Conservation (phyloP, 2,113 vertebrate genomes). For the Colistium nudipinnis region DNA sequence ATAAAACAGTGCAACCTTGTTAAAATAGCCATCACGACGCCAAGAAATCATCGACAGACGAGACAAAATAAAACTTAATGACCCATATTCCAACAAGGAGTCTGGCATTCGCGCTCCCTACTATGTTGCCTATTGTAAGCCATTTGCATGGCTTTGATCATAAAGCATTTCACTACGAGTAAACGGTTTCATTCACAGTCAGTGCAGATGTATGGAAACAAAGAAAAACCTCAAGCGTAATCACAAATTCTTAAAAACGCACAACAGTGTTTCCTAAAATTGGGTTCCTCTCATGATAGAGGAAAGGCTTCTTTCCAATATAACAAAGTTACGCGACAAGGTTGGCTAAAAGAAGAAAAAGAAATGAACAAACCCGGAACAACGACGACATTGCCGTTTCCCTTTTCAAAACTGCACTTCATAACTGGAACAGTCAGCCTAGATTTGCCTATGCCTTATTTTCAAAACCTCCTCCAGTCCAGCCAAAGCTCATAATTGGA, state of each 20-base stretch:
- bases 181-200: constrained; percentile 31
- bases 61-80: constrained; percentile 16
- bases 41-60: constrained; percentile 1
- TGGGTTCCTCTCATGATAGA: not conserved
- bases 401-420: constrained; percentile 27
- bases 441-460: constrained; percentile 7
- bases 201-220: constrained; percentile 42
- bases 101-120: not conserved
- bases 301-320: constrained; percentile 12
- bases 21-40: constrained; percentile 38
- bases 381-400: constrained; percentile 9
- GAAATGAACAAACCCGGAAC: not conserved
- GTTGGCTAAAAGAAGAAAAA: not conserved
- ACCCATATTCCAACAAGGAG: constrained; percentile 11
- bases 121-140: constrained; percentile 11
- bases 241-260: constrained; percentile 29
- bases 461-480: not conserved
- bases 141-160: constrained; percentile 9
- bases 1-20: constrained; percentile 56
- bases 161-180: constrained; percentile 17
- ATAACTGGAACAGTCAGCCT: constrained; percentile 7
- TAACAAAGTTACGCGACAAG: constrained; percentile 16
- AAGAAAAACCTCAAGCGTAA: constrained; percentile 10
- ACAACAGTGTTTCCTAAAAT: constrained; percentile 14
- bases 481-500: not conserved